These are phyloP conservation scores for Dasypolia templi DNA, from an alignment of 2,888 invertebrate genomes.

Conservation along the genomic window DNA sequence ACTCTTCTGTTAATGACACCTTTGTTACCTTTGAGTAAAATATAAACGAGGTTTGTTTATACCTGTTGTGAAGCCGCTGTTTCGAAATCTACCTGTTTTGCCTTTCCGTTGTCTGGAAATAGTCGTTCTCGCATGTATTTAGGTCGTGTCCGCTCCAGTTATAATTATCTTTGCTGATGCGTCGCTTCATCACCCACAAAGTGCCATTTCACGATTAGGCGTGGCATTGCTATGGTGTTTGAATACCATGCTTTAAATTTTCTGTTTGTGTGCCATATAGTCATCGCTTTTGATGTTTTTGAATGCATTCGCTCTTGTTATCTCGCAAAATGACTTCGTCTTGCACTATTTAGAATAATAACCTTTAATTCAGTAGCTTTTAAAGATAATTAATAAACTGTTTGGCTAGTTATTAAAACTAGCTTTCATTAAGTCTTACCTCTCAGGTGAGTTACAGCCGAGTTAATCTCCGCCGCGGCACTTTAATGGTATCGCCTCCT, in stretches of 20 bases:
- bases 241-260: constrained; percentile 51
- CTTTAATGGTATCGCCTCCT: constrained; percentile 81
- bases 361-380: constrained; percentile 9
- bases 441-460: constrained; percentile 69
- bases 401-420: constrained; percentile 56
- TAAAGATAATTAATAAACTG: constrained; percentile 51
- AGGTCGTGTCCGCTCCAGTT: constrained; percentile 83
- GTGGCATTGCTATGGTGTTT: constrained; percentile 63
- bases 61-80: constrained; percentile 71
- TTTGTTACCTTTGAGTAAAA: constrained; percentile 40
- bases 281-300: constrained; percentile 10
- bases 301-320: too few relatives aligned
- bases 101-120: constrained; percentile 83
- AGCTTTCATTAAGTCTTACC: constrained; percentile 72
- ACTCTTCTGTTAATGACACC: constrained; percentile 55
- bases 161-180: constrained; percentile 85
- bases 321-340: not conserved
- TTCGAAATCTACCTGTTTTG: constrained; percentile 84
- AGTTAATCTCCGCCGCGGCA: constrained; percentile 76
- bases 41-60: constrained; percentile 52
- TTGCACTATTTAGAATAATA: constrained; percentile 15
- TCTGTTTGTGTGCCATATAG: constrained; percentile 12
- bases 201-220: constrained; percentile 68
- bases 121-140: constrained; percentile 84
- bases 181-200: constrained; percentile 78